Evolutionary conservation across 2,797 vertebrate species (phyloP), one percentile per base, ranked within the genome.

Genomic region (Falco novaeseelandiae): DNA sequence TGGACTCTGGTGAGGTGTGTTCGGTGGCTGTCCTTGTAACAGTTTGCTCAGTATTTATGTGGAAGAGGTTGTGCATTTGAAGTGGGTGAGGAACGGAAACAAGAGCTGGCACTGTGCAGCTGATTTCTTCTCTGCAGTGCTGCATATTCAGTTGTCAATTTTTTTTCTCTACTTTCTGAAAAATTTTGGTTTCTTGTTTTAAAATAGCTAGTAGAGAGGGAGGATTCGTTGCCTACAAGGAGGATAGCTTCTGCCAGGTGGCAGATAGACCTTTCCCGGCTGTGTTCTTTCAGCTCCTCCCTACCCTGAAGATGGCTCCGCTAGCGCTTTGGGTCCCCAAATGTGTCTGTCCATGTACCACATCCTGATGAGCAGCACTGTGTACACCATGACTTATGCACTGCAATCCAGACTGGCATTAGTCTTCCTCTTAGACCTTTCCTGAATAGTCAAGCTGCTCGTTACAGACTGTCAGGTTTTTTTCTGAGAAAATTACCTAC

Each of bases 1-100:
- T 94, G 88, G 84, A 69, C 58, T 94, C 67, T 22, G 48, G n/a
- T n/a, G 84, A 84, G 73, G 76, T 89, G 38, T 72, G 59, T 86
- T 92, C 66, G 20, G 61, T 90, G 92, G 40, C 76, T 84, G 77
- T 95, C 93, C 93, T 86, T 67, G 48, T 71, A 87, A 63, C 89
- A 89, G 73, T 96, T 87, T 88, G 82, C 62, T 89, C 3, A 0
- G 72, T 95, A 34, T 91, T 95, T 94, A 46, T 85, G 66, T 83
- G 83, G 72, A 96, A 94, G 89, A 86, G 69, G 84, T 57, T 89
- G 91, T 91, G 87, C 72, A n/a, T 95, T 95, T 86, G 87, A 74
- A 91, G 84, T 86, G 94, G 52, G 72, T 71, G 79, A 85, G 73
- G 82, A 92, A 77, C 0, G 3, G 94, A 91, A 91, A 90, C 77